Percentiles rank a stretch among this genome's conserved stretches.
Evolutionary conservation across 2,888 invertebrate species (phyloP).

Genomic region (Cheilosia urbana): DNA sequence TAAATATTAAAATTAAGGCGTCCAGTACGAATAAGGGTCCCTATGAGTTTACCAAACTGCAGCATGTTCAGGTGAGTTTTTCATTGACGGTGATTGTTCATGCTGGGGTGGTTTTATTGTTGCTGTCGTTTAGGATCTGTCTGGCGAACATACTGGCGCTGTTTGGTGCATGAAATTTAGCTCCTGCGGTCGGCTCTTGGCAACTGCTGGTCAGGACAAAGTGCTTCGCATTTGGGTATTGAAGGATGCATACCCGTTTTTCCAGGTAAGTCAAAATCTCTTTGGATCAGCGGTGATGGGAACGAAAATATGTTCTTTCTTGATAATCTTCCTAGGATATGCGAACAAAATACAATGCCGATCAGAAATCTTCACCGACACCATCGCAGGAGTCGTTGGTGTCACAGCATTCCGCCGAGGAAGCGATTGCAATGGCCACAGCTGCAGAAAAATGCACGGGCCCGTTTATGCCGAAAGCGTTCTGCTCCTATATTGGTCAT

Average conservation of each 20-base stretch:
- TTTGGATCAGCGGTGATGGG: conserved; percentile 5
- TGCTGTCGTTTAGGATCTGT: conserved; percentile 87
- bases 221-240: conserved; percentile 97
- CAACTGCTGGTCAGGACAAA: conserved; percentile 98
- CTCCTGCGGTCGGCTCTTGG: conserved; percentile 95
- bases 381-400: conserved; percentile 96
- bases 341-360: conserved; percentile 96
- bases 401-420: conserved; percentile 89
- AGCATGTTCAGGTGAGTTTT: conserved; percentile 91
- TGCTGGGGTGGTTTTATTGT: not conserved
- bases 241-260: conserved; percentile 94
- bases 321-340: conserved; percentile 88
- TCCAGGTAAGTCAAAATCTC: conserved; percentile 86
- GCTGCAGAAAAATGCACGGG: conserved; percentile 87
- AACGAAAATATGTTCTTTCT: conserved; percentile 13
- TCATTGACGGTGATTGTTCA: not conserved
- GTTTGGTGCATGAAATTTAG: conserved; percentile 99
- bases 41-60: conserved; percentile 96
- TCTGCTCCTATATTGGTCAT: conserved; percentile 97
- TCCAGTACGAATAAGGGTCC: conserved; percentile 98
- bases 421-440: conserved; percentile 85
- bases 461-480: conserved; percentile 94
- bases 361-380: conserved; percentile 94
- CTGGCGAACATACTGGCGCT: conserved; percentile 94
- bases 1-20: conserved; percentile 95